Evolutionary conservation across 2,113 vertebrate genomes (phyloP), one percentile per base, ranked within the genome.

Genomic region (Sitta europaea): DNA sequence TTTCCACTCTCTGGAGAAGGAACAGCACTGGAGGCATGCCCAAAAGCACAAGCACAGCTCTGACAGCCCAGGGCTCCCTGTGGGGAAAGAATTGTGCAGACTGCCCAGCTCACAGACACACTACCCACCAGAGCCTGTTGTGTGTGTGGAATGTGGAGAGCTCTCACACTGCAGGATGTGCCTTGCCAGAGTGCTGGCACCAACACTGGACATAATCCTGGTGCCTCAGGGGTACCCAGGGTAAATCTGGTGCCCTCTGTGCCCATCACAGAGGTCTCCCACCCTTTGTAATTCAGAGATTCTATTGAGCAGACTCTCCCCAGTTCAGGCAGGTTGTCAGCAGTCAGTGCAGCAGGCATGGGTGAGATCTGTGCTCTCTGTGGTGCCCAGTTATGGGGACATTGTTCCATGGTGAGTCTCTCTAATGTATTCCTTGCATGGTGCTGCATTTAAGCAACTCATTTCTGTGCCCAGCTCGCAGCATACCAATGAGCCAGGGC

Each of bases 401-500:
- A 35, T 42, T n/a, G n/a, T 42, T 96, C 83, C 70, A 24, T 71
- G 76, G 65, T 38, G 53, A 63, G 28, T 62, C 29, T 77, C 61
- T 82, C 72, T 92, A 84, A 96, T 81, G 42, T 89, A 95, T 91
- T 95, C 92, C 77, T 85, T 1, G 5, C 11, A 9, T 84, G 89
- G 57, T 87, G 80, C 65, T 81, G 89, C 86, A 85, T 95, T 89
- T 89, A 95, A 94, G 89, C 57, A 59, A 45, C 91, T 96, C 73
- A 61, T 96, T 96, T 92, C 43, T 81, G 89, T 57, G 65, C 89
- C 88, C 86, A 72, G 86, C 61, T 80, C 14, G 0, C 83, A 42
- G 92, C 91, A 95, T 92, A 95, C 55, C 91, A 89, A 95, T 92
- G 65, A 95, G 83, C 70, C 25, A 51, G 77, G 61, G 63, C 76